These are phyloP conservation scores for Ptyas mucosa DNA, from an alignment of 2,113 vertebrate genomes.

Conservation along the genomic window DNA sequence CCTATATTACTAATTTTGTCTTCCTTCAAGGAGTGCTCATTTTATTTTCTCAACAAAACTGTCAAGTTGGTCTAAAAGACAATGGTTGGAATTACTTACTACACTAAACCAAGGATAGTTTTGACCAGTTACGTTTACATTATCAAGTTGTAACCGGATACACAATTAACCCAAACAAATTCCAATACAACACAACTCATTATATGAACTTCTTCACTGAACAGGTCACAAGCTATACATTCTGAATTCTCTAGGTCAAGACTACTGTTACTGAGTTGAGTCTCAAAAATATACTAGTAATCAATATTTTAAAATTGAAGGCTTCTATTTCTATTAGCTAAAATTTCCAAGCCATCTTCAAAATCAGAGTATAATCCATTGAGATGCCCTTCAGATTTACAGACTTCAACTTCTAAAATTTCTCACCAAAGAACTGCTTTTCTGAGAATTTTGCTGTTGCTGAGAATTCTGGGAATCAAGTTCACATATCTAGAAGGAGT, in stretches of 20 bases:
- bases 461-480: background rate
- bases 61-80: background rate
- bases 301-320: background rate
- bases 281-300: background rate
- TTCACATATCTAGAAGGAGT: background rate
- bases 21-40: background rate
- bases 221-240: background rate
- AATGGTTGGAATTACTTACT: background rate
- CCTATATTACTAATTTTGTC: background rate
- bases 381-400: background rate
- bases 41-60: background rate
- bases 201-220: background rate
- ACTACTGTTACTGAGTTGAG: background rate
- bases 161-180: background rate
- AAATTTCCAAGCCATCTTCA: background rate
- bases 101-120: background rate
- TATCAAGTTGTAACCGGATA: background rate
- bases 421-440: background rate
- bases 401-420: background rate
- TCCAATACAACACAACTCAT: background rate
- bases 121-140: background rate
- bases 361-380: background rate
- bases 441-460: background rate
- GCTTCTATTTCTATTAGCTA: background rate
- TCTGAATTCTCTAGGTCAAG: background rate